phyloP scores from a whole-genome alignment of 30 jellyfish, hydroid and myxozoan species.

The Hydra vulgaris region DNA sequence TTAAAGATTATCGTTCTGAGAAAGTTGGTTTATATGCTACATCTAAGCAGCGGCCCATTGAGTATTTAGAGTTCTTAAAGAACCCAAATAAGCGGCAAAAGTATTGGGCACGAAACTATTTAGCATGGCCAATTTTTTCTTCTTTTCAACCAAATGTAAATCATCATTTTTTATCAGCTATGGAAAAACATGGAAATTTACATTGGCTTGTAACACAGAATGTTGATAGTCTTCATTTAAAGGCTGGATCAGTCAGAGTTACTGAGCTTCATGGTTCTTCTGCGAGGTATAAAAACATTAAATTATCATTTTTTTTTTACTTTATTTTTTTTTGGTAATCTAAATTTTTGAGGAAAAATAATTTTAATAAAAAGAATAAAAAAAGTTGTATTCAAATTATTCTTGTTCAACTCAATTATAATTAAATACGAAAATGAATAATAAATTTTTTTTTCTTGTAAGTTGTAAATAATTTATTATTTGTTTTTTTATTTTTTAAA shows the following conservation, averaged over 20 bases:
- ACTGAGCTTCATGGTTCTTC: slow-evolving; percentile 93
- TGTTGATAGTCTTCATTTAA: slow-evolving; percentile 80
- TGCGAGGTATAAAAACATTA: slow-evolving; percentile 41
- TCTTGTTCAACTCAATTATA: no score
- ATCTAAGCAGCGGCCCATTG: slow-evolving; percentile 54
- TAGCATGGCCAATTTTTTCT: slow-evolving; percentile 84
- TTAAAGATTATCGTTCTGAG: slow-evolving; percentile 79
- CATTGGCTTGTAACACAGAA: slow-evolving; percentile 96
- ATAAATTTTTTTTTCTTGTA: no score
- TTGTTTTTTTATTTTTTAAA: no score
- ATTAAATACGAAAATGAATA: no score
- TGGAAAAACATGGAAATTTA: slow-evolving; percentile 58
- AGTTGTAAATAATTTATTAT: no score
- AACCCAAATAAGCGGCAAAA: slow-evolving; percentile 47
- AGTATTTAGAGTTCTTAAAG: slow-evolving; percentile 46
- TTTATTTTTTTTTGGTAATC: no score
- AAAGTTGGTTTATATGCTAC: slow-evolving; percentile 69
- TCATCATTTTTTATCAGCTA: slow-evolving; percentile 44
- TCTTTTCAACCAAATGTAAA: slow-evolving; percentile 44
- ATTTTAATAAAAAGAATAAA: no score
- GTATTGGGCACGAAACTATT: slow-evolving; percentile 88
- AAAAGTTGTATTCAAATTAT: no score
- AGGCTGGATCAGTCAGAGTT: slow-evolving; percentile 60
- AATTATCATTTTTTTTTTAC: background rate
- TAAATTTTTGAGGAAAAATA: background rate